Percentiles rank a stretch among this genome's conserved stretches.
Conservation (phyloP, 2,113 vertebrate genomes). For the Nothocercus julius region DNA sequence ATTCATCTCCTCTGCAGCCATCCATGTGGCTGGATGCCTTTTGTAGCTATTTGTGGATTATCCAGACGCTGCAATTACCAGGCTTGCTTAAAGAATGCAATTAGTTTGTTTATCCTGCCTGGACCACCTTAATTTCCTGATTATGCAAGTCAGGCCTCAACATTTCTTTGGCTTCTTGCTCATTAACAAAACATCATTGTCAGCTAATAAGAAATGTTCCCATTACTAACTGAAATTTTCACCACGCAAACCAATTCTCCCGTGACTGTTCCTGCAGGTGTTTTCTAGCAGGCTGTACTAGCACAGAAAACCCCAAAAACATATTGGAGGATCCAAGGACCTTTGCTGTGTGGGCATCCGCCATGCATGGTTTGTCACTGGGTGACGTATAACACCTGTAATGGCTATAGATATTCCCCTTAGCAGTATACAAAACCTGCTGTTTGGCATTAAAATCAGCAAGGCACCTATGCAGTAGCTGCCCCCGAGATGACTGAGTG, state of each 20-base stretch:
- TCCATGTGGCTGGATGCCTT: neutral
- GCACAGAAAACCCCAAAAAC: neutral
- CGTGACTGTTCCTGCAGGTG: neutral
- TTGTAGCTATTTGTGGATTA: neutral
- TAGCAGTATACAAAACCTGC: neutral
- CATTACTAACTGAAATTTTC: neutral
- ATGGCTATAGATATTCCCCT: neutral
- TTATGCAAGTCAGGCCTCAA: neutral
- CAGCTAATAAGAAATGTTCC: neutral
- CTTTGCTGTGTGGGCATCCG: neutral
- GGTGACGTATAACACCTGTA: neutral
- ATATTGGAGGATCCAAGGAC: neutral
- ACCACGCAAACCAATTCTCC: neutral
- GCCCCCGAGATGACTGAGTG: neutral
- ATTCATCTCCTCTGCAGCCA: neutral
- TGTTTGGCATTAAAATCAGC: neutral
- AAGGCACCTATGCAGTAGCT: neutral
- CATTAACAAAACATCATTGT: neutral
- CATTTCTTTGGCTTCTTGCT: neutral
- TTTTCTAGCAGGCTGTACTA: neutral
- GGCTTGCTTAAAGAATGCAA: neutral
- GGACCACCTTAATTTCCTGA: neutral
- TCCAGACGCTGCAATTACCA: neutral
- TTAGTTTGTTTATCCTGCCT: neutral
- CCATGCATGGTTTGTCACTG: neutral